Evolutionary conservation across 2,888 invertebrate species (phyloP).

Genomic region (Dermolepida albohirtum): DNA sequence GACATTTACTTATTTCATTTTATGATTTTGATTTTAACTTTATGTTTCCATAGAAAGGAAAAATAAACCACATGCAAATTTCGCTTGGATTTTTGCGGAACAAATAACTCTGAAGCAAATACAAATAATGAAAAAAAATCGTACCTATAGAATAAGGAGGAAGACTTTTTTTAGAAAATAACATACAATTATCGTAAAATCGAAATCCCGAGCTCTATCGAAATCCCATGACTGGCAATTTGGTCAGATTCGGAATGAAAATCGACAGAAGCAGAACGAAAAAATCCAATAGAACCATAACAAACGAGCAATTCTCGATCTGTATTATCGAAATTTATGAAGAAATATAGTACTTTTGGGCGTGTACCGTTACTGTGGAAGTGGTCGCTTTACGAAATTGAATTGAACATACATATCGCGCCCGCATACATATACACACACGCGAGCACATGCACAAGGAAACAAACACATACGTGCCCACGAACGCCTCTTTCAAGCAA

Average conservation of each 20-base stretch:
- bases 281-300: conserved; percentile 2
- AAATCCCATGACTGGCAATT: too few species aligned
- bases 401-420: conserved; percentile 14
- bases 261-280: conserved; percentile 10
- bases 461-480: too few species aligned
- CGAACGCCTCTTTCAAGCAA: too few species aligned
- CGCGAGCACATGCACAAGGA: not conserved
- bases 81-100: too few species aligned
- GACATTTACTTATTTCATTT: too few species aligned
- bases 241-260: not conserved
- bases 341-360: conserved; percentile 21
- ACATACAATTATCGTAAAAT: conserved; percentile 20
- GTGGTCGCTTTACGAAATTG: conserved; percentile 16
- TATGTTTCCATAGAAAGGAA: too few species aligned
- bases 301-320: conserved; percentile 23
- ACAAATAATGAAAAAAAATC: too few species aligned
- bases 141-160: too few species aligned
- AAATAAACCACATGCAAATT: too few species aligned
- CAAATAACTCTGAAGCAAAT: too few species aligned
- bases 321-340: conserved; percentile 31
- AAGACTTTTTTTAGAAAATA: too few species aligned
- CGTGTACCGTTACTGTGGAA: conserved; percentile 6
- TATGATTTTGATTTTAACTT: too few species aligned
- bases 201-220: not conserved
- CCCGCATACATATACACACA: not conserved